A percentile compares a stretch with the other conserved stretches of the same genome.
These are phyloP conservation scores for Hydrochoerus hydrochaeris DNA, from an alignment of 2,113 vertebrate species.

Conservation along the genomic window DNA sequence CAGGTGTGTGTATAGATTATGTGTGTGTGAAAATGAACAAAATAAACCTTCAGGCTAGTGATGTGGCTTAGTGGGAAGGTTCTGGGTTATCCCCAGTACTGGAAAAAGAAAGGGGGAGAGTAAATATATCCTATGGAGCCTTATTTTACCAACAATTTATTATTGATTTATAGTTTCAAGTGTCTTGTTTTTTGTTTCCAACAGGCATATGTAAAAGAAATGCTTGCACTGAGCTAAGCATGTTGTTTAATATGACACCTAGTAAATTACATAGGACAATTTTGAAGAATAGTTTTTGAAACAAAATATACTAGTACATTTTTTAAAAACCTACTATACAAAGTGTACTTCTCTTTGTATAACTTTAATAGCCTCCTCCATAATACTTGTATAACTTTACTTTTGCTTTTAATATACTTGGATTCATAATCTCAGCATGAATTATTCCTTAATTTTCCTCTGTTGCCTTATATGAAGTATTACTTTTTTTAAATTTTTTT, in stretches of 20 bases:
- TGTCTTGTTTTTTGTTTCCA: background rate
- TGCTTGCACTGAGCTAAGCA: background rate
- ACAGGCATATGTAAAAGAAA: background rate
- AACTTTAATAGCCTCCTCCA: background rate
- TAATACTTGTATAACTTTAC: constrained; percentile 51
- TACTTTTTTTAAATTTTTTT: too few relatives aligned
- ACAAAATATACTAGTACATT: background rate
- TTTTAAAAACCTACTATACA: background rate
- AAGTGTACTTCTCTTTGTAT: background rate
- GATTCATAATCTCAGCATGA: background rate
- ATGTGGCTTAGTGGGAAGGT: background rate
- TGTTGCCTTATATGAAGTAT: background rate
- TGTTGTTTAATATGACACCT: background rate
- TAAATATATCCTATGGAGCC: background rate
- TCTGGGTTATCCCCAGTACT: background rate
- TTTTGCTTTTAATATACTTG: background rate
- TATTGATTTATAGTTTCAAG: background rate
- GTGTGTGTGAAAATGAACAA: background rate
- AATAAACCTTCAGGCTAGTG: background rate
- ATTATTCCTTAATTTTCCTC: constrained; percentile 23
- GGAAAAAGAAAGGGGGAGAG: too few relatives aligned
- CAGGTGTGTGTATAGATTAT: too few relatives aligned
- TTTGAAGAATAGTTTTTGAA: background rate
- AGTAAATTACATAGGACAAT: background rate
- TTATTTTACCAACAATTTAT: background rate